Evolutionary conservation across 2,797 vertebrate species (phyloP), one percentile per base, ranked within the genome.

Genomic region (Pantherophis alleghaniensis): DNA sequence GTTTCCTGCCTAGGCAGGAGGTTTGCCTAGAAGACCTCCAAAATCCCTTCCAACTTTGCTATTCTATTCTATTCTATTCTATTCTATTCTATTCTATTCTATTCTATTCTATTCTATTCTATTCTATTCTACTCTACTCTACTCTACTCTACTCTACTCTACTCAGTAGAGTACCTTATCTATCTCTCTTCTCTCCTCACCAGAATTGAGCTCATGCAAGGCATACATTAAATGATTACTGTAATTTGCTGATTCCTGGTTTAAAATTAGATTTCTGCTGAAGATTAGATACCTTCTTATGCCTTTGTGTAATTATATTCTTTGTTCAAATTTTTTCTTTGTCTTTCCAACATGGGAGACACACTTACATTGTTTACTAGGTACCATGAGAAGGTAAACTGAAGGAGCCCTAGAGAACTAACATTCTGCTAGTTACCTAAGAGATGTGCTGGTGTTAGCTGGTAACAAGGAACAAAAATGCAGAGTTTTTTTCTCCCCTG

Each of bases 391-490:
- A 95, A 26, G 53, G 69, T 86, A 90, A 66, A 91, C 51, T 90
- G 55, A 53, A 83, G 18, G 87, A 66, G 92, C 95, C 26, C 22
- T 9, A 74, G 91, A 94, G 83, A 61, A 3, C 47, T 51, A 51
- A 51, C 0, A 28, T 55, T 6, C 26, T 95, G 79, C 91, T 90
- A 59, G 51, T 61, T 53, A 88, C 18, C 66, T 56, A 26, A 61
- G 61, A 88, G 87, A 47, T 89, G 87, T 88, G 92, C 93, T 91
- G 69, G 60, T 93, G 60, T 94, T 94, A 93, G 90, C 53, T 10
- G 57, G 57, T 57, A 63, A 47, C 2, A 1, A 53, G 92, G 69
- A 37, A 91, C 87, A 60, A 83, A 63, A 20, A 28, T 37, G 9
- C 47, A 69, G 53, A 16, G 5, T 26, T 90, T 59, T 47, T 42